Evolutionary conservation across 1,140 invertebrate genomes (phyloP).

Genomic region (Sinonovacula constricta): DNA sequence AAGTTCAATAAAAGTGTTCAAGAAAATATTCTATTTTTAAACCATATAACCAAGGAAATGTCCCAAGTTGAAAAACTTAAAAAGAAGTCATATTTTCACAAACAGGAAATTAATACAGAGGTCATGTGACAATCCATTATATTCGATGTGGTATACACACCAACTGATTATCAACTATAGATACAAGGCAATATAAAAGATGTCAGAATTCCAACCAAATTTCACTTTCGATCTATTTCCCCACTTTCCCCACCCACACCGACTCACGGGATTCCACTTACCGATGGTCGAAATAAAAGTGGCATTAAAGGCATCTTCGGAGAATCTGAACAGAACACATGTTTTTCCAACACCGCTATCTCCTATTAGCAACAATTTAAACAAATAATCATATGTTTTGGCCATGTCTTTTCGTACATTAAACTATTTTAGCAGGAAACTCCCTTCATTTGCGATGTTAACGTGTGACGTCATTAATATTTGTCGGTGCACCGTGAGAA

Average conservation of each 20-base stretch:
- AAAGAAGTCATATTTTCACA: too few relatives aligned
- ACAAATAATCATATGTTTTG: slow-evolving; percentile 98
- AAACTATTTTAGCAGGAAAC: slow-evolving; percentile 71
- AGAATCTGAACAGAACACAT: slow-evolving; percentile 98
- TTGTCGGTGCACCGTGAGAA: slow-evolving; percentile 4
- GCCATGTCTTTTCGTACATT: slow-evolving; percentile 78
- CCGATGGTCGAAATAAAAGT: slow-evolving; percentile 89
- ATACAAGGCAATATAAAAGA: too few relatives aligned
- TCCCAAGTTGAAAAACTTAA: too few relatives aligned
- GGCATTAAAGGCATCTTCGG: slow-evolving; percentile 98
- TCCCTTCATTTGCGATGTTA: slow-evolving; percentile 73
- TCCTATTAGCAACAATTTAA: slow-evolving; percentile 98
- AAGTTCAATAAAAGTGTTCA: too few relatives aligned
- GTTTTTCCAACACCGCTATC: slow-evolving; percentile 99
- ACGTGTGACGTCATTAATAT: slow-evolving; percentile 49
- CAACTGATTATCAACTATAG: too few relatives aligned
- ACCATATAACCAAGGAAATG: too few relatives aligned
- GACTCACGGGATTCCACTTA: slow-evolving; percentile 37
- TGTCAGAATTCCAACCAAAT: too few relatives aligned
- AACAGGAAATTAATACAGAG: too few relatives aligned
- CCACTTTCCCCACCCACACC: slow-evolving; percentile 36
- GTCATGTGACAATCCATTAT: too few relatives aligned
- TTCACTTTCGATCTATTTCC: too few relatives aligned
- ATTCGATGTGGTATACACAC: too few relatives aligned
- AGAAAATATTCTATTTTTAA: too few relatives aligned